Percentiles rank a stretch among this genome's conserved stretches.
These are phyloP conservation scores for Mycteria americana DNA, from an alignment of 2,797 vertebrate species.

Conservation along the genomic window DNA sequence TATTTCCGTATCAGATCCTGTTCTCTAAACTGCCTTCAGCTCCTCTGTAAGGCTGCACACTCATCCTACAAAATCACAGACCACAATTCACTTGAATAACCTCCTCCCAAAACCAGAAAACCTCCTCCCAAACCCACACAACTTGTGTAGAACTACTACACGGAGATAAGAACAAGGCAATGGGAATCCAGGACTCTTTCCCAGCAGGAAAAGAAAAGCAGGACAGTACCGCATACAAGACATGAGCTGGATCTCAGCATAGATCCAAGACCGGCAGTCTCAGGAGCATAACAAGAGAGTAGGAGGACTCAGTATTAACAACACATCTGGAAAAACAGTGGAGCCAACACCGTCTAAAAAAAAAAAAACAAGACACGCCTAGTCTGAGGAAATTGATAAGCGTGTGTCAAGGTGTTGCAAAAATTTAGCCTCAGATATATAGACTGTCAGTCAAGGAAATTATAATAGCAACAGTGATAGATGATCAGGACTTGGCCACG, in stretches of 20 bases:
- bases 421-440: background rate
- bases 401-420: background rate
- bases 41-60: background rate
- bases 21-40: background rate
- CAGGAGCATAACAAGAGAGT: background rate
- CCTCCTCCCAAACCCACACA: background rate
- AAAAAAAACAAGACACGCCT: background rate
- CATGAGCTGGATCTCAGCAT: background rate
- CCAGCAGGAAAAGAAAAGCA: background rate
- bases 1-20: background rate
- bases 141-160: background rate
- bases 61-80: background rate
- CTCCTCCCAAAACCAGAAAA: background rate
- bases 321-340: rapidly evolving
- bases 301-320: background rate
- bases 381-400: background rate
- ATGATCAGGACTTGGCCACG: background rate
- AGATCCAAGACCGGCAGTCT: background rate
- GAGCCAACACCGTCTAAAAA: background rate
- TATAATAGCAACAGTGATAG: background rate
- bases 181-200: background rate
- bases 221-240: background rate
- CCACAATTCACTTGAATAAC: background rate
- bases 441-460: background rate
- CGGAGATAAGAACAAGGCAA: background rate